A percentile compares a stretch with the other conserved stretches of the same genome.
These are phyloP conservation scores for Bufo gargarizans DNA, from an alignment of 2,113 vertebrate species.

Conservation along the genomic window DNA sequence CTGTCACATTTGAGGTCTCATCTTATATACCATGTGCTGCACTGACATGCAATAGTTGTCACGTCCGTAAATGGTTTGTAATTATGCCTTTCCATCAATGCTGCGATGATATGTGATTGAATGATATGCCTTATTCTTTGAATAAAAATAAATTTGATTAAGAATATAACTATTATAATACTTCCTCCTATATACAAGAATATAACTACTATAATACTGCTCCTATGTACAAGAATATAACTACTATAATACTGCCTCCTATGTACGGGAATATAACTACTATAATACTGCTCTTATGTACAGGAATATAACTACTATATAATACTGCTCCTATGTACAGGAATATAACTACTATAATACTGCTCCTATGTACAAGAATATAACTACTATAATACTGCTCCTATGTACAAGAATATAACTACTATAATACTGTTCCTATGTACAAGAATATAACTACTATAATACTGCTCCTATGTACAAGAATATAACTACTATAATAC, in stretches of 20 bases:
- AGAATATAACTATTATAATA: not conserved
- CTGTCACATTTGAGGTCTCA: no score
- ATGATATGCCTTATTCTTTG: no score
- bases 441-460: conserved; percentile 7
- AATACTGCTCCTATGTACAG: not conserved
- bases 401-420: conserved; percentile 2
- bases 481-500: conserved; percentile 6
- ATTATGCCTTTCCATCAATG: no score
- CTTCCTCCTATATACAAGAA: not conserved
- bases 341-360: conserved; percentile 13
- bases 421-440: not conserved
- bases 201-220: conserved; percentile 4
- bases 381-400: not conserved
- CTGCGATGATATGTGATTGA: no score
- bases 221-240: no score
- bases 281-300: not conserved
- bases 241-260: not conserved
- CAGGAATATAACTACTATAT: not conserved
- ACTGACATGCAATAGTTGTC: no score
- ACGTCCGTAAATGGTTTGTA: no score
- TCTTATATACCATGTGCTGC: no score
- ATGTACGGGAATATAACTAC: no score
- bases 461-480: not conserved
- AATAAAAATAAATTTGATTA: no score
- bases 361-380: not conserved